Percentiles rank a stretch among this genome's conserved stretches.
phyloP scores from a whole-genome alignment of 2,113 vertebrate species.

The Xenus cinereus region DNA sequence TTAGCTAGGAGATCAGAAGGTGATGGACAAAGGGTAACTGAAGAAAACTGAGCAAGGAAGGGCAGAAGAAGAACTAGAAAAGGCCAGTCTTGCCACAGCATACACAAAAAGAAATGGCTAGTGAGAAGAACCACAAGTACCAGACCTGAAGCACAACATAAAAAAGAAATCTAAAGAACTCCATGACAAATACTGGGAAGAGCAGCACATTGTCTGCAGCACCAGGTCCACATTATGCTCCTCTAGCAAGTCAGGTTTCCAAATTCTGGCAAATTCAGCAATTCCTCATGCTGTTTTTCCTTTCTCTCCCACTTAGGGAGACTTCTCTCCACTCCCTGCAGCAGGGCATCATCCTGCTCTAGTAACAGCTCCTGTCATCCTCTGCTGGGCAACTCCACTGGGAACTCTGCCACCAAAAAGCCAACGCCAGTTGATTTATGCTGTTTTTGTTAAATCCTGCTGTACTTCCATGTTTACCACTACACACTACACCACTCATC shows the following conservation, averaged over 20 bases:
- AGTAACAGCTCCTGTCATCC: background rate
- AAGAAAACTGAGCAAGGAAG: background rate
- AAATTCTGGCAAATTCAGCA: background rate
- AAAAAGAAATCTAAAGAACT: background rate
- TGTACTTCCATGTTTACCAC: constrained; percentile 23
- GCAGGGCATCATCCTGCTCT: background rate
- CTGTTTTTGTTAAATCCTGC: background rate
- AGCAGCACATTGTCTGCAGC: background rate
- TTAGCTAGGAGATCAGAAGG: background rate
- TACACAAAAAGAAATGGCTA: background rate
- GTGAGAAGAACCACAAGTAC: background rate
- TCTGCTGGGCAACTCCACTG: background rate
- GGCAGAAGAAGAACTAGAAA: background rate
- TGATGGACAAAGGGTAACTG: background rate
- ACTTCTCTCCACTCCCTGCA: background rate
- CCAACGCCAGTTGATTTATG: background rate
- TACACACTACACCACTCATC: background rate
- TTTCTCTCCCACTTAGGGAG: background rate
- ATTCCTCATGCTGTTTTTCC: background rate
- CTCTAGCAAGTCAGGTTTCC: background rate
- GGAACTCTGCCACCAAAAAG: background rate
- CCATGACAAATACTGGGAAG: background rate
- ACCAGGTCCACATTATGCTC: background rate
- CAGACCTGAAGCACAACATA: background rate
- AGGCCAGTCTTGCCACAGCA: background rate